These are phyloP conservation scores for Leptopterna dolabrata DNA, from an alignment of 2,888 invertebrate species.

Conservation along the genomic window DNA sequence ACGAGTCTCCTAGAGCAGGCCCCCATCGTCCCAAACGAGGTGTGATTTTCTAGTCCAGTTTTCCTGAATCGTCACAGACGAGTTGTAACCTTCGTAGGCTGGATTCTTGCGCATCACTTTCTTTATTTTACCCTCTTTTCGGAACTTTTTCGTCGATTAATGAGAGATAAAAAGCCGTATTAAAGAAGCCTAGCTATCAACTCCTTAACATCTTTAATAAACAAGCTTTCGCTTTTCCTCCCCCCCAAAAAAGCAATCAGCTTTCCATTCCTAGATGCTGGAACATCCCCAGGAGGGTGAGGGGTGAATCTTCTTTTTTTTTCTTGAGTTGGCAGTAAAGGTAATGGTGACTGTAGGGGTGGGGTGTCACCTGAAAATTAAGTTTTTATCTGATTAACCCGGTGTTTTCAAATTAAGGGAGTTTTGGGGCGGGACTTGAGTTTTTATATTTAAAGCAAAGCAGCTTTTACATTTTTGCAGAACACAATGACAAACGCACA, in stretches of 20 bases:
- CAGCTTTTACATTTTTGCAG: neutral
- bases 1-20: too few species aligned
- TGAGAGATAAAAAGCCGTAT: constrained; percentile 33
- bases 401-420: neutral
- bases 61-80: too few species aligned
- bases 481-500: too few species aligned
- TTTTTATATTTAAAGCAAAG: neutral
- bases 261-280: neutral
- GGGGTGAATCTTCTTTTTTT: neutral
- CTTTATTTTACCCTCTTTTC: neutral
- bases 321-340: neutral
- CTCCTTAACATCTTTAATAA: constrained; percentile 45
- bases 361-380: neutral
- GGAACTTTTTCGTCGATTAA: constrained; percentile 14
- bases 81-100: too few species aligned
- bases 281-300: neutral
- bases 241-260: constrained; percentile 4
- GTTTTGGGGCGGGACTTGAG: neutral
- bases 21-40: too few species aligned
- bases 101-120: neutral
- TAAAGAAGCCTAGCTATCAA: constrained; percentile 41
- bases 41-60: too few species aligned
- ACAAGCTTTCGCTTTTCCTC: neutral
- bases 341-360: neutral
- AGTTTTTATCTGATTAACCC: neutral